A percentile compares a stretch with the other conserved stretches of the same genome.
phyloP scores from a whole-genome alignment of 1,140 invertebrate genomes.

The Camponotus floridanus region DNA sequence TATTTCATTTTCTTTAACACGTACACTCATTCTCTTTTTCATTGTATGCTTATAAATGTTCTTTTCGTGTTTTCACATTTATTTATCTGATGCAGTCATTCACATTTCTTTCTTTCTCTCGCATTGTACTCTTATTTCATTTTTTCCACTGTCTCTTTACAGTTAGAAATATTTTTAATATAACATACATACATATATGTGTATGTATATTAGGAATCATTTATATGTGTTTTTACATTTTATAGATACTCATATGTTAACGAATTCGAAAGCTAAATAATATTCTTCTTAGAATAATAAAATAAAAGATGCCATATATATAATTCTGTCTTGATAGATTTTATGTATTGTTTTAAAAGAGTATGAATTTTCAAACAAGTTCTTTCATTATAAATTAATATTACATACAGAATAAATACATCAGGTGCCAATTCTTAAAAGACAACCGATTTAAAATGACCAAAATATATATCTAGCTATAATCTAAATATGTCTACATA shows the following conservation, averaged over 20 bases:
- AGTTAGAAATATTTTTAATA: slow-evolving; percentile 6
- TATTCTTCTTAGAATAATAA: slow-evolving; percentile 2
- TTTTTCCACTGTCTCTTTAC: background rate
- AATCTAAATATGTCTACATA: too few species aligned
- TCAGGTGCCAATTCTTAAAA: background rate
- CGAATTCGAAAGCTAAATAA: slow-evolving; percentile 6
- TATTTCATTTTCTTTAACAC: slow-evolving; percentile 8
- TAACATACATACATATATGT: too few species aligned
- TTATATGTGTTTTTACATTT: background rate
- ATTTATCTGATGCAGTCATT: background rate
- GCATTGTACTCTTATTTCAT: background rate
- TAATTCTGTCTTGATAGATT: slow-evolving; percentile 29
- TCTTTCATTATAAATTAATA: background rate
- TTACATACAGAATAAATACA: background rate
- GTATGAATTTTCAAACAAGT: background rate
- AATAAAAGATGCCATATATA: slow-evolving; percentile 4
- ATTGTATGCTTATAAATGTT: background rate
- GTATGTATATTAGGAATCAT: background rate
- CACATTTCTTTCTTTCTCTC: background rate
- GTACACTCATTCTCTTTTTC: background rate
- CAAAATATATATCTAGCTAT: background rate
- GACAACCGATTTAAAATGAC: background rate
- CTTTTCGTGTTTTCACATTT: background rate
- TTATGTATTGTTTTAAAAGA: background rate
- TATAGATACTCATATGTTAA: too few species aligned